Percentiles rank a stretch among this genome's conserved stretches.
Evolutionary conservation across 1,140 invertebrate species (phyloP).

Genomic region (Hetaerina americana): DNA sequence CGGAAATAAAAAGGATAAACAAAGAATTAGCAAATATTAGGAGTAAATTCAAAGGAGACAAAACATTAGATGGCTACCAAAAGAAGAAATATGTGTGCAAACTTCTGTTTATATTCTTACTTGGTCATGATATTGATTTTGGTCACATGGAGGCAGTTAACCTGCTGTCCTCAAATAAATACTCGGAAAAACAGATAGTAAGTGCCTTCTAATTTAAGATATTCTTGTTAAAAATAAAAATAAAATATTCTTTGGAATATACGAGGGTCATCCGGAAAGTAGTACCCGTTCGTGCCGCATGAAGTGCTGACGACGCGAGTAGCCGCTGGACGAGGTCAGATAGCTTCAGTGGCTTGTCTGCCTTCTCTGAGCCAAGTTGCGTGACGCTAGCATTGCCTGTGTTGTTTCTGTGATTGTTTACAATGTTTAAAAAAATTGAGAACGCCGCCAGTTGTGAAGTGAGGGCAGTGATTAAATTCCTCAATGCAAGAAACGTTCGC

Average conservation of each 20-base stretch:
- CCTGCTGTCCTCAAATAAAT: conserved; percentile 99
- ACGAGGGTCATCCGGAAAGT: too few species aligned
- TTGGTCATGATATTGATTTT: conserved; percentile 99
- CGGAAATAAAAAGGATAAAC: conserved; percentile 98
- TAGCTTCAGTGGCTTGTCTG: too few species aligned
- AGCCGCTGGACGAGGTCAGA: too few species aligned
- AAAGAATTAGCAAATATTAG: conserved; percentile 99
- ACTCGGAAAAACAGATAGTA: conserved; percentile 99
- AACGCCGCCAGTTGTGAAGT: too few species aligned
- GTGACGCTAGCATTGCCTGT: too few species aligned
- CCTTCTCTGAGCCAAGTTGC: too few species aligned
- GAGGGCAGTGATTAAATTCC: too few species aligned
- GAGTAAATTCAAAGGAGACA: conserved; percentile 99
- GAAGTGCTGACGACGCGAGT: too few species aligned
- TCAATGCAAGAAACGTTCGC: too few species aligned
- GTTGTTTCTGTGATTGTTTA: too few species aligned
- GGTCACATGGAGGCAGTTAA: conserved; percentile 99
- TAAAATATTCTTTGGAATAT: neutral
- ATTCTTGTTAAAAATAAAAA: neutral
- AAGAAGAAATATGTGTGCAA: conserved; percentile 99
- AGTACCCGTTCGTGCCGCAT: too few species aligned
- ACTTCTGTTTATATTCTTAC: conserved; percentile 95
- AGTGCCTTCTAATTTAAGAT: conserved; percentile 33
- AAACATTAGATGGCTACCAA: conserved; percentile 98
- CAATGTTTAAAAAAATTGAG: too few species aligned